Base-by-base conservation (phyloP, 2,113 vertebrate genomes). In the Ptilorrhoa leucosticta region DNA sequence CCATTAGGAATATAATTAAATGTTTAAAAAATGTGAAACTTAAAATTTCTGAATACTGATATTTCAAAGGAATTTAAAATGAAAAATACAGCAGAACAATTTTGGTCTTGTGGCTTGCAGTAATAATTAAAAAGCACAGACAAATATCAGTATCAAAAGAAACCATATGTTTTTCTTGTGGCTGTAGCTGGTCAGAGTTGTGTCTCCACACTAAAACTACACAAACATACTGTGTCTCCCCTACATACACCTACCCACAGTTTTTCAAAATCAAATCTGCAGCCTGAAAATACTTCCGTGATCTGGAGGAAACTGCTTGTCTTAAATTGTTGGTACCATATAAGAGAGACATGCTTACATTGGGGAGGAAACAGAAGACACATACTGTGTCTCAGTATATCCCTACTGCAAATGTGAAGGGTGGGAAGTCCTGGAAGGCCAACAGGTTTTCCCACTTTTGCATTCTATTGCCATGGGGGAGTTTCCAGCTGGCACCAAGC, bases 381-480 rank as follows among this genome's bases (percentile, higher is more conserved):
- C 17, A 58, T 88, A 66, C 47, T 54, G 13, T 80, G 39, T 47
- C 28, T 63, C 13, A 10, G 5, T 47, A 3, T 57, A 30, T 65
- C 31, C 11, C 9, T 54, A 2, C 19, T 64, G n/a, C 23, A 51
- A 19, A 54, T 73, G 37, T 37, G 47, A 72, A 64, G 21, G 13
- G 7, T 63, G 35, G 64, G 42, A 76, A 72, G 18, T 68, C 35
- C 27, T 78, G 31, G n/a, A 65, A 64, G 54, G 31, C 50, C 24
- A 45, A 44, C 48, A 81, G 4, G 50, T 72, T 56, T 88, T 37
- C 65, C 47, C 31, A 18, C 23, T 50, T 54, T 14, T 65, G 37
- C 2, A 0, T 73, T 50, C 13, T 50, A 0, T 80, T 86, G 18
- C 19, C 0, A 0, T 35, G 15, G 9, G 2, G 33, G 6, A 47